Conservation (phyloP, 2,113 vertebrate genomes). For the Ahaetulla prasina region DNA sequence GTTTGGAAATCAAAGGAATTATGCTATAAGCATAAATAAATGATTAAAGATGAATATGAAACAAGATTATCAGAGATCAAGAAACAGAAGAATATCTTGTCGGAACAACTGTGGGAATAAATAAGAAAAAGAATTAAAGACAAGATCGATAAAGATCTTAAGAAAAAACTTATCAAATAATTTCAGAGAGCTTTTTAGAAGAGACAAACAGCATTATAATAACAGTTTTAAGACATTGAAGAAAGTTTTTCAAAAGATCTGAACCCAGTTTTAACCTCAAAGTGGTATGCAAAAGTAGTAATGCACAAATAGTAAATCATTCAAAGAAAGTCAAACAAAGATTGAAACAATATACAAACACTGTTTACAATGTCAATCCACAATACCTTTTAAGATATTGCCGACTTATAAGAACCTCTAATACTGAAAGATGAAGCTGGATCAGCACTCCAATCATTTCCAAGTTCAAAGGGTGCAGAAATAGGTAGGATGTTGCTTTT, state of each 20-base stretch:
- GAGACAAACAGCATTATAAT: neutral
- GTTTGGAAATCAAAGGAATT: neutral
- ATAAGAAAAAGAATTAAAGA: neutral
- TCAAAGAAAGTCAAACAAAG: neutral
- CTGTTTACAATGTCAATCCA: neutral
- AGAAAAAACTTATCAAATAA: neutral
- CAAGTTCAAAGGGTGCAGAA: neutral
- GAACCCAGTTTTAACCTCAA: neutral
- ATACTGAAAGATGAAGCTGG: neutral
- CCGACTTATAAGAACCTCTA: neutral
- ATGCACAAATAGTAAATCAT: neutral
- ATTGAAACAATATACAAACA: neutral
- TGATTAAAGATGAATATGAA: neutral
- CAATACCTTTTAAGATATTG: neutral
- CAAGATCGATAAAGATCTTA: neutral
- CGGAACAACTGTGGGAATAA: neutral
- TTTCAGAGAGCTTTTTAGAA: neutral
- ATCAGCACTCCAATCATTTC: neutral
- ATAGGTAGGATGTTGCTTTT: neutral
- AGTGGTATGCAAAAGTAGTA: neutral
- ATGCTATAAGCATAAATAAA: neutral
- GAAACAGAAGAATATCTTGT: neutral
- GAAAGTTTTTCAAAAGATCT: neutral
- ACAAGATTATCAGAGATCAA: neutral
- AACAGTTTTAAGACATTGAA: neutral